Evolutionary conservation across 1,140 invertebrate genomes (phyloP), one percentile per base, ranked within the genome.

Genomic region (Nephila pilipes): DNA sequence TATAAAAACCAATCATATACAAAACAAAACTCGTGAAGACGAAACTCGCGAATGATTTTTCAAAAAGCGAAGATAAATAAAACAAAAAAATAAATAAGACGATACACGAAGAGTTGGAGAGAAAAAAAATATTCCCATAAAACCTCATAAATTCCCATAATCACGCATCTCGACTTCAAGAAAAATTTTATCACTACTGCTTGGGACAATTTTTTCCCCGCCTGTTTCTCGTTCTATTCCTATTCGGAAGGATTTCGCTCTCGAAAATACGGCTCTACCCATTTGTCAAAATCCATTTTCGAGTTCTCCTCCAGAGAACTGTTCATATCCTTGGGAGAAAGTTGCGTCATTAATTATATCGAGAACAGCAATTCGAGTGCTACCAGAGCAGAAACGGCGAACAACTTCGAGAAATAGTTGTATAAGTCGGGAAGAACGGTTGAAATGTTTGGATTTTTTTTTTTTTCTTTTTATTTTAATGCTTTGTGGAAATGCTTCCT

Each of bases 211-310:
- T 46, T 83, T 83, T 54, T 22, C 8, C 3, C 63, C 2, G 1
- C 12, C 60, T 63, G 32, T 63, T 29, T 14, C 14, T 36, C 29
- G 16, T 22, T 58, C 16, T 5, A 10, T 36, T 87, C 29, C 32
- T 87, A 29, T 87, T 29, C 4, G 22, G 29, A 29, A 46, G 22
- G 38, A 22, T 25, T n/a, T 46, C n/a, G 46, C 46, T 29, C 63
- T 87, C 85, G 58, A 60, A 20, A 83, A 87, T 87, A 36, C 88
- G 54, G 87, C 36, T 25, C 8, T 79, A 55, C 57, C 54, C 88
- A 90, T 90, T 90, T 90, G 65, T 90, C 88, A 90, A 90, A 90
- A 90, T 58, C 65, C 88, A 54, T 90, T 87, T 38, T n/a, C 58
- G 25, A 60, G 32, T 87, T 87, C 46, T 46, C 46, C 32, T 16